Percentiles rank a stretch among this genome's conserved stretches.
Conservation (phyloP, 2,888 invertebrate species). For the Caenorhabditis angaria region DNA sequence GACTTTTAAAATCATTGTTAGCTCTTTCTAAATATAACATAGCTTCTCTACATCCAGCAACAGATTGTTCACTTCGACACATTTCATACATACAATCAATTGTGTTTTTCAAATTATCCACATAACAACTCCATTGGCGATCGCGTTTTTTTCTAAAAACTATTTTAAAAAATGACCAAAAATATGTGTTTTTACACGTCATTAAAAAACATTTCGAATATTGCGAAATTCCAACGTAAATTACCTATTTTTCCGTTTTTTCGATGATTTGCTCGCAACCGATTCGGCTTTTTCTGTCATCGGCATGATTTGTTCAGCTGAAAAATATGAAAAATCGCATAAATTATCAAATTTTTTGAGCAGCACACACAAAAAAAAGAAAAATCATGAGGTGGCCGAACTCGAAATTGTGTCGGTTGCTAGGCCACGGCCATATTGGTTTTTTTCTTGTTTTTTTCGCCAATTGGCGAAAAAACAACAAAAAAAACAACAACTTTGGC, state of each 20-base stretch:
- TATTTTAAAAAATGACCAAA: neutral
- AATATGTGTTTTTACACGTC: neutral
- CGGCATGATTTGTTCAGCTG: constrained; percentile 11
- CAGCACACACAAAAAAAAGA: neutral
- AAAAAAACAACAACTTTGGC: neutral
- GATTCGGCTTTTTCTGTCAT: constrained; percentile 36
- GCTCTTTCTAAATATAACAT: constrained; percentile 92
- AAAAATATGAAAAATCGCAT: no score
- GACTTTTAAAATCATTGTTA: constrained; percentile 88
- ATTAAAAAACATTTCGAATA: neutral
- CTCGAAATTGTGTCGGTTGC: neutral
- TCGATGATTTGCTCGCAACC: constrained; percentile 32
- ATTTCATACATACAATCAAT: constrained; percentile 95
- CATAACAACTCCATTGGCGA: constrained; percentile 92
- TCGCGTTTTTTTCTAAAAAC: constrained; percentile 75
- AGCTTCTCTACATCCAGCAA: constrained; percentile 90
- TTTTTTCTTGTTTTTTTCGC: neutral
- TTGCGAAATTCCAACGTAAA: neutral
- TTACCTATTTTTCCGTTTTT: constrained; percentile 38
- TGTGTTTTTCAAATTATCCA: constrained; percentile 90
- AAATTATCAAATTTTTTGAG: neutral
- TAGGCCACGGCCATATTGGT: neutral
- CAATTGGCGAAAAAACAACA: neutral
- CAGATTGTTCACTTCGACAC: constrained; percentile 91
- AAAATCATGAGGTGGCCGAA: constrained; percentile 3